Percentiles rank a stretch among this genome's conserved stretches.
These are phyloP conservation scores for Trichonephila clavata DNA, from an alignment of 1,140 invertebrate species.

Conservation along the genomic window DNA sequence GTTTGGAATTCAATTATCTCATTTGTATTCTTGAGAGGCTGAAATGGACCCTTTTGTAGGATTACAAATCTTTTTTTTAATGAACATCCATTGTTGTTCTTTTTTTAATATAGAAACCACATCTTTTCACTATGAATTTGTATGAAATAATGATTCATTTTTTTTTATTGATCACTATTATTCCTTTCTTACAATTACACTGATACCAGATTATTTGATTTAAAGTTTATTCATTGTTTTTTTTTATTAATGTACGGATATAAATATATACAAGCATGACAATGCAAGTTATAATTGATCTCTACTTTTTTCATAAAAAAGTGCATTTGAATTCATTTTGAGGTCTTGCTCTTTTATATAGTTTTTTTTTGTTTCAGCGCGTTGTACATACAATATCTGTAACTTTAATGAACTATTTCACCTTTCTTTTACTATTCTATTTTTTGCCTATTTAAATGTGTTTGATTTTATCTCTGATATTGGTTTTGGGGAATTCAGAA, in stretches of 20 bases:
- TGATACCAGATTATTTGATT: background rate
- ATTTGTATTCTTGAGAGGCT: background rate
- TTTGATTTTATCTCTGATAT: too few species aligned
- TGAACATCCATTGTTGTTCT: background rate
- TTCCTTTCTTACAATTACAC: background rate
- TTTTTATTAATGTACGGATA: background rate
- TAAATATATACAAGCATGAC: background rate
- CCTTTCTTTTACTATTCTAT: too few species aligned
- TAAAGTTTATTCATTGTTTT: background rate
- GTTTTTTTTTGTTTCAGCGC: too few species aligned
- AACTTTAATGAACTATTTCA: too few species aligned
- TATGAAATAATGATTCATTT: background rate
- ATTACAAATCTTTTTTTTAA: background rate
- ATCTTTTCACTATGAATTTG: background rate
- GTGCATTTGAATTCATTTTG: too few species aligned
- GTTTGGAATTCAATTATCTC: slow-evolving; percentile 18
- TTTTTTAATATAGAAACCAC: background rate
- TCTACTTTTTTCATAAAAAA: background rate
- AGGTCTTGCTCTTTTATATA: too few species aligned
- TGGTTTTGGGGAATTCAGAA: too few species aligned
- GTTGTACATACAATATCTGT: too few species aligned
- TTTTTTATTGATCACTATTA: background rate
- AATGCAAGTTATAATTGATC: background rate
- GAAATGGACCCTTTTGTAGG: background rate
- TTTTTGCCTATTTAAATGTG: too few species aligned